phyloP scores from a whole-genome alignment of 2,888 invertebrate species.

The Stictocephala bisonia region DNA sequence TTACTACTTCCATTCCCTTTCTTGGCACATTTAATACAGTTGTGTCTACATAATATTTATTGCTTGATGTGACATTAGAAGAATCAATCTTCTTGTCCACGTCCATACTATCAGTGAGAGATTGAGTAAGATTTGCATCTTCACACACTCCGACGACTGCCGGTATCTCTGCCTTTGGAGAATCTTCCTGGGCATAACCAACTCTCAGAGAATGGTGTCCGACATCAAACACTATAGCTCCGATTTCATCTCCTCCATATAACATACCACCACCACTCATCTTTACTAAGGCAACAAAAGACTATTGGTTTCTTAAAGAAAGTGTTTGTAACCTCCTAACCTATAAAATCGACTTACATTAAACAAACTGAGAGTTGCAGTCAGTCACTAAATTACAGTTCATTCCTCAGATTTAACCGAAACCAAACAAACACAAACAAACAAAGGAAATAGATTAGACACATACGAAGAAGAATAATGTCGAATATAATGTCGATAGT shows the following conservation, averaged over 20 bases:
- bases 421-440: too few species aligned
- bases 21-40: conserved; percentile 92
- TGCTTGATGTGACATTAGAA: conserved; percentile 72
- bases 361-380: too few species aligned
- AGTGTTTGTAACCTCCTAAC: too few species aligned
- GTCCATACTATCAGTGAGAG: conserved; percentile 74
- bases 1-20: conserved; percentile 87
- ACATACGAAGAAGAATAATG: too few species aligned
- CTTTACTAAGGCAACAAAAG: conserved; percentile 4
- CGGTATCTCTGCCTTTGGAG: conserved; percentile 98
- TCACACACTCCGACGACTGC: conserved; percentile 90
- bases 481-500: too few species aligned
- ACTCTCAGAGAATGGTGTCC: conserved; percentile 91
- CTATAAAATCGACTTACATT: too few species aligned
- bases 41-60: conserved; percentile 91
- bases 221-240: conserved; percentile 97
- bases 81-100: conserved; percentile 78
- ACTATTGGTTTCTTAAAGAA: too few species aligned
- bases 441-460: too few species aligned
- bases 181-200: conserved; percentile 97
- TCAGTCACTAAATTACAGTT: too few species aligned
- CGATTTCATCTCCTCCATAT: conserved; percentile 97
- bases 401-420: too few species aligned
- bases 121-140: conserved; percentile 66
- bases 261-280: conserved; percentile 73